Base-by-base conservation (phyloP, 2,888 invertebrate species). In the Brachycybe producta region DNA sequence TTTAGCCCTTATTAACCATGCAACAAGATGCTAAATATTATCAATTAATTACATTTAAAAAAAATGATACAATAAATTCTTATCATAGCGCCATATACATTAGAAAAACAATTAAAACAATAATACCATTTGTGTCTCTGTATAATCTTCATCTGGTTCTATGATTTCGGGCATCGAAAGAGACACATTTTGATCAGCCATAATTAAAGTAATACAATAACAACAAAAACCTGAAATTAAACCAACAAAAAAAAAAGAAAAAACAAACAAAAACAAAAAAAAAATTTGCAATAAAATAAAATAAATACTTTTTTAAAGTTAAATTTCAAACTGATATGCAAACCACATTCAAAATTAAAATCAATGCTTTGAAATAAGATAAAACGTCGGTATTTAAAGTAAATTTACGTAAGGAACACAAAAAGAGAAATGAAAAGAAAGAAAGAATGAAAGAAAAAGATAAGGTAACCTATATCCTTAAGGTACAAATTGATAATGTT, bases 151-250 rank as follows among this genome's bases (percentile, higher is more conserved):
- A 13, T 45, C 34, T 8, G 45, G 45, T 34, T 45, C 45, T 13
- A 45, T 45, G 19, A 45, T 45, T 27, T 45, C 13, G 15, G 45
- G 45, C 34, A 45, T 35, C 17, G 21, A 17, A 30, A 45, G 23
- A 19, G 45, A 3, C 8, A 5, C 17, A 45, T 34, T 45, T 32
- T 45, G 23, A 23, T 36, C 43, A 26, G 24, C 45, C 45, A 45
- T 45, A 32, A 34, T 34, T 45, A 17, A 27, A 17, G 15, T n/a
- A n/a, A n/a, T n/a, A n/a, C n/a, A n/a, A n/a, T n/a, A n/a, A n/a
- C n/a, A n/a, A n/a, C n/a, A n/a, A n/a, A n/a, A n/a, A n/a, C n/a
- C n/a, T n/a, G n/a, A n/a, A n/a, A n/a, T n/a, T n/a, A n/a, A n/a
- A n/a, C n/a, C n/a, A n/a, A n/a, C n/a, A n/a, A n/a, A 11, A 30